phyloP scores from a whole-genome alignment of 2,113 vertebrate species.

The Mixornis gularis region DNA sequence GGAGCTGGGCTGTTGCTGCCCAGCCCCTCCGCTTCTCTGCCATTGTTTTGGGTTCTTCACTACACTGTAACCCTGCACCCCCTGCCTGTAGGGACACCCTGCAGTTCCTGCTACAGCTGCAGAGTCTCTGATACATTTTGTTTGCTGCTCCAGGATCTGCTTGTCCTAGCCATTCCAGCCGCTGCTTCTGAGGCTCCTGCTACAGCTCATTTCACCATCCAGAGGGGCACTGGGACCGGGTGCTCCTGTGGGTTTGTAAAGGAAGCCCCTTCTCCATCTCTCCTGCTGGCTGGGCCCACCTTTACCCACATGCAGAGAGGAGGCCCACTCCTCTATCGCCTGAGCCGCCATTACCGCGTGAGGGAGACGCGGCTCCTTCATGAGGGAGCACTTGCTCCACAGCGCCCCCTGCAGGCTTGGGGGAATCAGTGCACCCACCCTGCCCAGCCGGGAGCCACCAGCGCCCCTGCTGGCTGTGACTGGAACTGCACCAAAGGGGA shows the following conservation, averaged over 20 bases:
- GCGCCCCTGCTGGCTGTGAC: background rate
- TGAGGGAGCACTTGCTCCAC: background rate
- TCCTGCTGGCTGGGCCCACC: background rate
- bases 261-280: background rate
- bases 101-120: background rate
- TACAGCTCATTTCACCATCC: background rate
- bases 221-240: rapidly evolving
- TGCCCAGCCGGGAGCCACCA: background rate
- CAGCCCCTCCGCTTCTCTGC: background rate
- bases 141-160: background rate
- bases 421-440: background rate
- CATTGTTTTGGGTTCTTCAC: background rate
- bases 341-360: background rate
- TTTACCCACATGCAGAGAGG: background rate
- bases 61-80: background rate
- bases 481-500: background rate
- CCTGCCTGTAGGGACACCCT: rapidly evolving
- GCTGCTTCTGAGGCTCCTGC: background rate
- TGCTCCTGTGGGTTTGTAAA: background rate
- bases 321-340: background rate
- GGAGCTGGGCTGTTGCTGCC: background rate
- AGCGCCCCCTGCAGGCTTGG: background rate
- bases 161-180: rapidly evolving
- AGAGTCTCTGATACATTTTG: too few species aligned
- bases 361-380: background rate